These are phyloP conservation scores for Myotis daubentonii DNA, from an alignment of 2,797 vertebrate species.

Conservation along the genomic window DNA sequence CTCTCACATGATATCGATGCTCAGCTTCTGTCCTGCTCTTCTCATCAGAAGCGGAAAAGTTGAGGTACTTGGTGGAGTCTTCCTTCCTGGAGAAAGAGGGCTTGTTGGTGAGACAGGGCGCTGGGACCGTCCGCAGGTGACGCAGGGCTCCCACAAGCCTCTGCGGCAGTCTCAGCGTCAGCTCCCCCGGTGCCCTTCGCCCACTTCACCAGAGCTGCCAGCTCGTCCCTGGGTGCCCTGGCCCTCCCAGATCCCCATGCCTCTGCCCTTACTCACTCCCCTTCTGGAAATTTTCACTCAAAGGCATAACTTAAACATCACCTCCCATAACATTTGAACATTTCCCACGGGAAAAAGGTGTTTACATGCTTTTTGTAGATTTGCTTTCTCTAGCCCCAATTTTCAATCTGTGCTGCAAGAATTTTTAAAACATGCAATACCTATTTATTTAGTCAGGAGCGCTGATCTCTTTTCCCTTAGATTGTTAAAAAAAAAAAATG, in stretches of 20 bases:
- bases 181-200: background rate
- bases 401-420: background rate
- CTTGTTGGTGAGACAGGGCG: background rate
- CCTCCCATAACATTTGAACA: background rate
- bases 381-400: background rate
- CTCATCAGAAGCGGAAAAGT: constrained; percentile 84
- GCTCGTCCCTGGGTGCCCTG: background rate
- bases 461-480: background rate
- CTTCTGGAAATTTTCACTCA: background rate
- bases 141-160: background rate
- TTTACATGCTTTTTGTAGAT: background rate
- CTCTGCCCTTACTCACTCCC: background rate
- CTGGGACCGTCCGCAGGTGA: background rate
- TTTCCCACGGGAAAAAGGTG: background rate
- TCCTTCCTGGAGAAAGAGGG: constrained; percentile 81
- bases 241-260: background rate
- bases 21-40: constrained; percentile 79
- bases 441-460: background rate
- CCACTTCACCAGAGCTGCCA: background rate
- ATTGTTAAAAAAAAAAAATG: background rate
- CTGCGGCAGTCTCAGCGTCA: background rate
- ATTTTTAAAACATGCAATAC: background rate
- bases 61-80: constrained; percentile 86
- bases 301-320: background rate
- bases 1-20: constrained; percentile 86